Evolutionary conservation across 2,113 vertebrate species (phyloP).

Genomic region (Megaceryle torquata): DNA sequence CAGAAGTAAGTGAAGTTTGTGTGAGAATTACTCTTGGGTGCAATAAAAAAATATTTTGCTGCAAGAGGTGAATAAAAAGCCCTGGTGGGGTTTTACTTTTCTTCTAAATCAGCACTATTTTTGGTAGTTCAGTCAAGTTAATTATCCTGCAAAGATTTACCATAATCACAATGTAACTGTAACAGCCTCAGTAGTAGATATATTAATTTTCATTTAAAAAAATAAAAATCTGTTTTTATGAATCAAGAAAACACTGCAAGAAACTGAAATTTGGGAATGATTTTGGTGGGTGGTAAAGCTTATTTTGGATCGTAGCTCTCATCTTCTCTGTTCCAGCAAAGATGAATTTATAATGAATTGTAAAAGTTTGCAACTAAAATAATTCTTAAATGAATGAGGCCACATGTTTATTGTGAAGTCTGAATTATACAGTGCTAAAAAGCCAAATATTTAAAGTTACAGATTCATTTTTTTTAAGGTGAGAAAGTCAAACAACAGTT

Average conservation of each 20-base stretch:
- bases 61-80: background rate
- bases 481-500: background rate
- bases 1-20: slow-evolving; percentile 80
- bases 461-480: background rate
- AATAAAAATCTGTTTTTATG: background rate
- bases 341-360: background rate
- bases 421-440: background rate
- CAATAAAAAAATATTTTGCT: background rate
- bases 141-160: background rate
- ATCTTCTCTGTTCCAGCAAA: background rate
- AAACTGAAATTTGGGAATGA: background rate
- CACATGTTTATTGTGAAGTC: background rate
- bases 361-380: background rate
- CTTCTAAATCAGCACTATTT: background rate
- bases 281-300: background rate
- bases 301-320: background rate
- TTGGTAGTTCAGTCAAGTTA: background rate
- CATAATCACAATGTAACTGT: background rate
- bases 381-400: background rate
- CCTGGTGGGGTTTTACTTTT: background rate
- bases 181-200: background rate
- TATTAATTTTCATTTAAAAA: background rate
- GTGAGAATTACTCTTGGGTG: background rate
- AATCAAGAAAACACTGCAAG: background rate
- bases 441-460: background rate